Evolutionary conservation across 1,140 invertebrate genomes (phyloP).

Genomic region (Globodera rostochiensis): DNA sequence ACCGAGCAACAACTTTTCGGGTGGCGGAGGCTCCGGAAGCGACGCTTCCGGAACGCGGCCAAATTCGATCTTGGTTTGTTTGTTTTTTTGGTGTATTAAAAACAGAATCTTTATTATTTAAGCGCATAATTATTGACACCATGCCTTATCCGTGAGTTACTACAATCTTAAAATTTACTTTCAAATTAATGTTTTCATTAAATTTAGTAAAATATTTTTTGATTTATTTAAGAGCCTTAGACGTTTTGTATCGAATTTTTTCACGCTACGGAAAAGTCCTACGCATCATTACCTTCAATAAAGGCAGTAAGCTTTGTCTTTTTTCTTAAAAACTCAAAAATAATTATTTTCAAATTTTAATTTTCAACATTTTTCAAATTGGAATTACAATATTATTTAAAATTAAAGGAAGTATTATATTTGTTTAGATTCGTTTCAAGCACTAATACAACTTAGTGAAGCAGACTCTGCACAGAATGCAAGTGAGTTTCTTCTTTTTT

Average conservation of each 20-base stretch:
- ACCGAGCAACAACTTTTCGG: too few relatives aligned
- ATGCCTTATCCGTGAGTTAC: constrained; percentile 81
- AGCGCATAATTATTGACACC: constrained; percentile 92
- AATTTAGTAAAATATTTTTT: too few relatives aligned
- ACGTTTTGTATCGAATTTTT: constrained; percentile 94
- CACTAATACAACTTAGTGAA: constrained; percentile 95
- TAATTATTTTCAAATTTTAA: too few relatives aligned
- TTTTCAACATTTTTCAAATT: too few relatives aligned
- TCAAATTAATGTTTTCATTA: too few relatives aligned
- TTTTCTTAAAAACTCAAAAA: too few relatives aligned
- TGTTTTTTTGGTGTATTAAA: neutral
- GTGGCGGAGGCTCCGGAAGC: too few relatives aligned
- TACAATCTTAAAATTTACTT: too few relatives aligned
- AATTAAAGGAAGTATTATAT: too few relatives aligned
- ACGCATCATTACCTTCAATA: constrained; percentile 98
- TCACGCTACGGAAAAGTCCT: constrained; percentile 94
- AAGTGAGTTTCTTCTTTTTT: constrained; percentile 72
- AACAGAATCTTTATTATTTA: neutral
- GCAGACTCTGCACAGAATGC: constrained; percentile 91
- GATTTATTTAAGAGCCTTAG: constrained; percentile 73
- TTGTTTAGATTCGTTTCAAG: constrained; percentile 91
- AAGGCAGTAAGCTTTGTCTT: constrained; percentile 82
- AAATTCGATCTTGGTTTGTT: constrained; percentile 74
- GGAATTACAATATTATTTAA: too few relatives aligned
- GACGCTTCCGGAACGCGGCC: constrained; percentile 42